Base-by-base conservation (phyloP, 2,113 vertebrate genomes). In the Euleptes europaea region DNA sequence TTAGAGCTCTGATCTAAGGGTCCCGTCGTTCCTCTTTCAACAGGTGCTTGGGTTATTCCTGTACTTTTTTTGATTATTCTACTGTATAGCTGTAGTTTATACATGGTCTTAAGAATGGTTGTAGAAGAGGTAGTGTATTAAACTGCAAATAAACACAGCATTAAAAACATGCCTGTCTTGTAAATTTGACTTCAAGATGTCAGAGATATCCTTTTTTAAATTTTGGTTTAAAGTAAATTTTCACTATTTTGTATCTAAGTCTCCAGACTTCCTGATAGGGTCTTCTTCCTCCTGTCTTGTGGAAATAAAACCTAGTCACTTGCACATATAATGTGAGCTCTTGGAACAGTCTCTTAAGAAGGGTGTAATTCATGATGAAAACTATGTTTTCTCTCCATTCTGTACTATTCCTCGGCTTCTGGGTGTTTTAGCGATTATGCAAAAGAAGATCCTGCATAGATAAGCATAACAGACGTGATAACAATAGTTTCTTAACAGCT, bases 391-490 rank as follows among this genome's bases (percentile, higher is more conserved):
- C 80, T 14, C 21, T 82, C 31, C 23, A 77, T 72, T 79, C 82
- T 51, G 4, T 2, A 85, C 86, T 85, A 74, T 86, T 88, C 23
- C 81, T 51, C 79, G 44, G 40, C 74, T 76, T 87, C 73, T 90
- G 77, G 57, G 80, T 86, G 31, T 81, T 83, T 89, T 28, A 33
- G 49, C 86, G 85, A 82, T 70, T 91, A 17, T 88, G 67, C 49
- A 80, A 87, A 86, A 86, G 85, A 89, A 92, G 88, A 89, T 85
- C 71, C 76, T 80, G 89, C 28, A 60, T 65, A 88, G 83, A 93
- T 91, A 88, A 94, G 28, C 85, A 88, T 91, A 91, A 91, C 71
- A 86, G 79, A 86, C 87, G 70, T 85, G 67, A 83, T 57, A 89
- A 92, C 51, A 91, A 88, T 86, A 73, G 51, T 83, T 49, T 33